Evolutionary conservation across 2,888 invertebrate genomes (phyloP).

Genomic region (Drosophila recens): DNA sequence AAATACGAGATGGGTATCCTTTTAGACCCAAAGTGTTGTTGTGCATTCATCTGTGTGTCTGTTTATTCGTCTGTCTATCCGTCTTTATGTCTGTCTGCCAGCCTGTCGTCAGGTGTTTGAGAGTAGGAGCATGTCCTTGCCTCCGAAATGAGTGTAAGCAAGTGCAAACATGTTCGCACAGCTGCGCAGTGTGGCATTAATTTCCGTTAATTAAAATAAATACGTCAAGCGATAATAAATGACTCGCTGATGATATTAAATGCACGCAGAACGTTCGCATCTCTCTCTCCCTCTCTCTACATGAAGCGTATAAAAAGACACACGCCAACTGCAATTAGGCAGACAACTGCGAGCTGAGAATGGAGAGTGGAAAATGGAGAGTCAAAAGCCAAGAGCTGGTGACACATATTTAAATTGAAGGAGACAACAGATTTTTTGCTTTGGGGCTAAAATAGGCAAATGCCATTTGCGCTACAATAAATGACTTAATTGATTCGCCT

Average conservation of each 20-base stretch:
- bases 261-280: conserved; percentile 42
- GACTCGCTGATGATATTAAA: conserved; percentile 75
- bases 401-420: conserved; percentile 26
- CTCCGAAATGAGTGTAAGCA: conserved; percentile 66
- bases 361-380: neutral
- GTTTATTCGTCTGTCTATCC: conserved; percentile 36
- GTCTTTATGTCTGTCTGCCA: conserved; percentile 2
- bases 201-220: conserved; percentile 81
- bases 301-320: conserved; percentile 42
- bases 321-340: conserved; percentile 63
- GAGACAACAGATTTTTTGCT: neutral
- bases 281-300: neutral
- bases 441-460: conserved; percentile 4
- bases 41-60: conserved; percentile 64
- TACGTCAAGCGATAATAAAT: conserved; percentile 81
- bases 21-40: conserved; percentile 48
- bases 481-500: conserved; percentile 68
- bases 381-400: neutral
- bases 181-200: conserved; percentile 77
- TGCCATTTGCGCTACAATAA: conserved; percentile 35
- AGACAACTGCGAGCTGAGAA: conserved; percentile 7
- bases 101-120: conserved; percentile 31
- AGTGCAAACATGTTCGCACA: conserved; percentile 72
- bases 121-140: conserved; percentile 1
- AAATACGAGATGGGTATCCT: conserved; percentile 47